Evolutionary conservation across 2,888 invertebrate genomes (phyloP), one percentile per base, ranked within the genome.

Genomic region (Cloeon dipterum): DNA sequence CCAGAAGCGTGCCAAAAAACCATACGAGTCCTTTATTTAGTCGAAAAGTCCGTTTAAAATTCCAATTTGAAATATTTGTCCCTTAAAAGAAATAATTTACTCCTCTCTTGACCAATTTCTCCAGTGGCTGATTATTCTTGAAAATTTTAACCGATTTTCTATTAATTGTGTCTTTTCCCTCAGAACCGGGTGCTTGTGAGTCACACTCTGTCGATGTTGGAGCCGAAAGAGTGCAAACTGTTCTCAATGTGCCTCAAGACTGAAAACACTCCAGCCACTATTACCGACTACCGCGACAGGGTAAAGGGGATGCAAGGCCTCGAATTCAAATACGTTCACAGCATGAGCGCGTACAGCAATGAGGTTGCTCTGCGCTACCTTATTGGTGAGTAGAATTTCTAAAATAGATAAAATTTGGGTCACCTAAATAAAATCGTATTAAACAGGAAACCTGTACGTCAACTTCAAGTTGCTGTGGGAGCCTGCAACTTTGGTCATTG

Each of bases 381-480:
- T 7, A 18, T 34, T 8, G 20, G 34, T 34, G 11, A 32, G 25
- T 25, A 25, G 25, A 25, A 25, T n/a, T n/a, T 25, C 11, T 25
- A 25, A 25, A n/a, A n/a, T 11, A 5, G 5, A 5, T 20, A 19
- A 20, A 8, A 7, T 34, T 18, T 8, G 19, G 34, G 5, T 10
- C 5, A 8, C 5, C 13, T 7, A 5, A 32, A 52, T 41, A 16
- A 29, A 8, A n/a, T 5, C 29, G 23, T 33, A n/a, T 34, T 7
- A 8, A n/a, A 38, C 11, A 29, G 37, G 14, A 39, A n/a, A 8
- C 20, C 59, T 91, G 35, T 82, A 79, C 53, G 63, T 79, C 16
- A 91, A 91, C 53, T 91, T 94, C 49, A 77, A 81, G 46, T 59
- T 86, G 11, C 53, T 94, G 0, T 93, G 93, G 93, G 75, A 79